Evolutionary conservation across 2,113 vertebrate genomes (phyloP), one percentile per base, ranked within the genome.

Genomic region (Hippoglossus stenolepis): DNA sequence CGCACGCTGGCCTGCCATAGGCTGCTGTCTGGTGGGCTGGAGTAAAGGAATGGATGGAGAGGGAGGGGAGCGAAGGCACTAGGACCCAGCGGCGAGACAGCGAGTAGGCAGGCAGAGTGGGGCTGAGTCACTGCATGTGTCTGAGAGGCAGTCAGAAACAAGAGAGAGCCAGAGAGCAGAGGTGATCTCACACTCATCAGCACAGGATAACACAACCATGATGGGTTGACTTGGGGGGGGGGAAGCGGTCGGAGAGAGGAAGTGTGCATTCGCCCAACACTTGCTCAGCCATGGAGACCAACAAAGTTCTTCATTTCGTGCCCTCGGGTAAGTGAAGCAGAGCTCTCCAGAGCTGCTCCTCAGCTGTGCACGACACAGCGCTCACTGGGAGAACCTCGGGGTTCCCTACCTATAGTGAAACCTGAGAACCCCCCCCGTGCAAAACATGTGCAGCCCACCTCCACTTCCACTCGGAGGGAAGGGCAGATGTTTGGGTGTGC

Each of bases 241-340:
- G 73, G 68, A 66, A 86, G 81, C 65, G 69, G 67, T 87, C 75
- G 83, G 84, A 90, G 84, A 88, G 82, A 91, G 91, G 89, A 90
- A 90, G 90, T 83, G 89, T 84, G 82, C 85, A 24, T 86, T 85
- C 51, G 80, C 80, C 82, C 86, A 79, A 80, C 85, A 75, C 88
- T 88, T 79, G 84, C 89, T 85, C 83, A 88, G 89, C 84, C 56
- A 95, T 95, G 94, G 94, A 95, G 89, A 90, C 90, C 88, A 95
- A 93, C 92, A 95, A 95, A 94, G 94, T 95, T 94, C 94, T 95
- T 87, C 93, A 94, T 95, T 95, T 95, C 28, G 92, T 95, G 91
- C 93, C 94, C 83, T 94, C 92, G 57, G 94, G 94, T 95, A 89
- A 95, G 94, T 93, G 80, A 63, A 79, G 61, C 45, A 40, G 40